A percentile compares a stretch with the other conserved stretches of the same genome.
Conservation (phyloP, 1,140 invertebrate genomes). For the Drosophila repleta region DNA sequence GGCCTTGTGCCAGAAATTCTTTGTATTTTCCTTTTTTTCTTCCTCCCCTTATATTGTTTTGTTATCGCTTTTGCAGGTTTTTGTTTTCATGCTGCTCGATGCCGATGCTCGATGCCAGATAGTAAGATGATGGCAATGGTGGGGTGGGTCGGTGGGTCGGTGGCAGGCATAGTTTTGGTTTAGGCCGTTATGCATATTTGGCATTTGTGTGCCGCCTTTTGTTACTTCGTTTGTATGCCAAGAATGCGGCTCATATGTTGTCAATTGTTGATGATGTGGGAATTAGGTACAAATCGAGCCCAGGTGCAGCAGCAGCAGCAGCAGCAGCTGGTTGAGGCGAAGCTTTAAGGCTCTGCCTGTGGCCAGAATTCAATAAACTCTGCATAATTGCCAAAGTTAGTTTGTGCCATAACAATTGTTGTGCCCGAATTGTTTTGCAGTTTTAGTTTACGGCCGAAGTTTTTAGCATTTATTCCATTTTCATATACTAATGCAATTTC, state of each 20-base stretch:
- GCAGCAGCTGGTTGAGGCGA: not conserved
- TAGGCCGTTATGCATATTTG: constrained; percentile 71
- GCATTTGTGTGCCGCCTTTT: constrained; percentile 51
- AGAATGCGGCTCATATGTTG: constrained; percentile 69
- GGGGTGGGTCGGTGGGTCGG: not conserved
- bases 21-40: constrained; percentile 22
- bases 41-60: constrained; percentile 38
- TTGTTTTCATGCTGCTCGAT: constrained; percentile 58
- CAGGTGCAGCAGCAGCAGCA: constrained; percentile 8
- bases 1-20: constrained; percentile 75
- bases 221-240: constrained; percentile 40
- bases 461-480: not conserved
- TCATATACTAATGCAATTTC: not conserved
- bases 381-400: constrained; percentile 10
- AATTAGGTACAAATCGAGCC: constrained; percentile 49
- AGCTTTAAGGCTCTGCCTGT: constrained; percentile 20
- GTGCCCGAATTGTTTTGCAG: not conserved
- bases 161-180: constrained; percentile 60
- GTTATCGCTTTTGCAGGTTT: constrained; percentile 56
- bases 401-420: not conserved
- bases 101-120: constrained; percentile 41
- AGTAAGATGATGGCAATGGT: constrained; percentile 3
- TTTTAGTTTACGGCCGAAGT: not conserved
- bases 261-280: constrained; percentile 74
- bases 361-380: constrained; percentile 4